phyloP scores from a whole-genome alignment of 2,888 invertebrate species.

The Dendrolimus pini region DNA sequence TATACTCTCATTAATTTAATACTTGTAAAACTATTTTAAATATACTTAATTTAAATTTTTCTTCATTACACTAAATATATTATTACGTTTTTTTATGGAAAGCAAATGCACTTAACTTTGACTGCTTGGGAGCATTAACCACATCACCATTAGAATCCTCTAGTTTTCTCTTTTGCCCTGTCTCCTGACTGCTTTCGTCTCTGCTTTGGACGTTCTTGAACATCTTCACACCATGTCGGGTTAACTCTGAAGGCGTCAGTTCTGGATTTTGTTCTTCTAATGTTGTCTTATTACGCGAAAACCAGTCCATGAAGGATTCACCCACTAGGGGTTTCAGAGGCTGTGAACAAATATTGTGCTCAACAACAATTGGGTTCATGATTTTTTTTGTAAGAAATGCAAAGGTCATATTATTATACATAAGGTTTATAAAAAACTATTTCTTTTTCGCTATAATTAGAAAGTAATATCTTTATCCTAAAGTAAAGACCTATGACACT shows the following conservation, averaged over 20 bases:
- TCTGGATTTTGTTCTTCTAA: conserved; percentile 77
- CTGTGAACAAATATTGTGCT: conserved; percentile 24
- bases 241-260: conserved; percentile 69
- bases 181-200: conserved; percentile 20
- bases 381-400: too few species aligned
- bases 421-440: too few species aligned
- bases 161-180: conserved; percentile 50
- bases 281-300: conserved; percentile 69
- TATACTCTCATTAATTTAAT: too few species aligned
- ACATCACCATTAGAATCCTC: conserved; percentile 38
- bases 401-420: too few species aligned
- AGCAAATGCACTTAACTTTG: conserved; percentile 66
- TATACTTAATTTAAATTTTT: neutral
- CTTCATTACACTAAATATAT: neutral
- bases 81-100: conserved; percentile 48
- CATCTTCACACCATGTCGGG: conserved; percentile 69
- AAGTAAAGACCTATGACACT: too few species aligned
- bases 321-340: conserved; percentile 46
- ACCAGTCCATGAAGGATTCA: conserved; percentile 79
- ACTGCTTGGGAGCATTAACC: conserved; percentile 52
- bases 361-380: neutral
- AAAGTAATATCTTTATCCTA: too few species aligned
- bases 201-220: conserved; percentile 62
- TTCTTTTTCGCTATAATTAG: too few species aligned
- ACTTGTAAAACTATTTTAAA: neutral